Base-by-base conservation (phyloP, 2,797 vertebrate species). In the Coccyzus lansbergi region DNA sequence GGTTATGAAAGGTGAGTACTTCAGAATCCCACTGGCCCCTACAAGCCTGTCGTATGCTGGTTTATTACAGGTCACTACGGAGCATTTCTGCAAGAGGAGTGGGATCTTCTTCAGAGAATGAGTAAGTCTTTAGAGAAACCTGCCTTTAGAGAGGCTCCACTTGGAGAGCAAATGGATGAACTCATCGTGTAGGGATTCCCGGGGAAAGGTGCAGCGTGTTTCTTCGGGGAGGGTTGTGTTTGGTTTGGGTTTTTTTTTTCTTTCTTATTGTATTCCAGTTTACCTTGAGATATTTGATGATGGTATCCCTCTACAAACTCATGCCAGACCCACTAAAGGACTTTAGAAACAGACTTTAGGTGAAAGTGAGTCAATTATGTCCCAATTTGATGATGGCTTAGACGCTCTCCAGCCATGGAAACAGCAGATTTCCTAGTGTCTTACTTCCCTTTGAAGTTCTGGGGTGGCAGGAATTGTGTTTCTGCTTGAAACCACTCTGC, bases 81-180 rank as follows among this genome's bases (percentile, higher is more conserved):
- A 56, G 99, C 98, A 53, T 99, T 99, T 92, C 98, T 99, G 19
- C 99, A 99, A 96, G 99, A 99, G 7, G 99, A 99, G 87, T 99
- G 99, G 99, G 98, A 98, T 79, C 98, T 99, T 88, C 98, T 99
- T 34, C 98, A 98, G 96, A 99, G 97, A 95, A 99, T 99, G 98
- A 98, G 99, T 99, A 97, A 97, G 98, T 98, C 34, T 53, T 79
- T 63, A 68, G 42, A 55, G 21, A 63, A 34, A 55, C 19, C 34
- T 74, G 34, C 31, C 33, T 62, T 33, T 28, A 18, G 55, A 56
- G 42, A 58, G 28, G 31, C 42, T 74, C 82, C 38, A 17, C 58
- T 70, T 71, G 53, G 48, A 72, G 28, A 81, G 62, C 20, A 15
- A 69, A n/a, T 49, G 34, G 38, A 56, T 72, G 25, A 91, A 28